Base-by-base conservation (phyloP, 2,888 invertebrate genomes). In the Pteria penguin region DNA sequence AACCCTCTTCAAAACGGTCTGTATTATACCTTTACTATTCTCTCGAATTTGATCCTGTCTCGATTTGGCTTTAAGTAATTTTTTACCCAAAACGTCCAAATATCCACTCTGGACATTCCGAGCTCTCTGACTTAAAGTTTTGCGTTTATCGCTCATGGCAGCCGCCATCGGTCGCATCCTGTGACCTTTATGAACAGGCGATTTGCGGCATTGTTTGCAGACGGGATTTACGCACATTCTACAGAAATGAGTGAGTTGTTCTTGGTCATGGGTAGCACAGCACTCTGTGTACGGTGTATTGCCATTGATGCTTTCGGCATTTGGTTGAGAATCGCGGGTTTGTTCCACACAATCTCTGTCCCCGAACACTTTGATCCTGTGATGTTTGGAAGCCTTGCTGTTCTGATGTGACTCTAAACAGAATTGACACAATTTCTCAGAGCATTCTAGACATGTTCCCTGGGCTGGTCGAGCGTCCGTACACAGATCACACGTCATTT, bases 201-300 rank as follows among this genome's bases (percentile, higher is more conserved):
- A 61, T 33, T 62, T 52, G 14, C 76, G 32, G 31, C 76, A 77
- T 54, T 27, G 4, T 32, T 77, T 72, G 60, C 76, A 77, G 1
- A 77, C 58, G 0, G 72, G 55, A n/a, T 36, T 52, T 5, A 68
- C 33, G 45, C 76, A 77, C 57, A 69, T 69, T 11, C 76, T 61
- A 24, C 76, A 77, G 33, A 65, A 69, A 36, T 77, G 65, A 5
- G 72, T 52, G 4, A 72, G 36, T 33, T 73, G 65, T 24, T 55
- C 62, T 14, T 60, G 36, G 2, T 26, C 26, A 60, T 77, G 76
- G 26, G 24, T 27, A 26, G 32, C 27, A 52, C 76, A 77, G 24
- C 27, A n/a, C 11, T 31, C 36, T 58, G 22, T 22, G 5, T 22
- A 36, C 26, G 14, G 8, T 45, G n/a, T 18, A 70, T 75, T 11